These are phyloP conservation scores for Cactoblastis cactorum DNA, from an alignment of 2,888 invertebrate species.

Conservation along the genomic window DNA sequence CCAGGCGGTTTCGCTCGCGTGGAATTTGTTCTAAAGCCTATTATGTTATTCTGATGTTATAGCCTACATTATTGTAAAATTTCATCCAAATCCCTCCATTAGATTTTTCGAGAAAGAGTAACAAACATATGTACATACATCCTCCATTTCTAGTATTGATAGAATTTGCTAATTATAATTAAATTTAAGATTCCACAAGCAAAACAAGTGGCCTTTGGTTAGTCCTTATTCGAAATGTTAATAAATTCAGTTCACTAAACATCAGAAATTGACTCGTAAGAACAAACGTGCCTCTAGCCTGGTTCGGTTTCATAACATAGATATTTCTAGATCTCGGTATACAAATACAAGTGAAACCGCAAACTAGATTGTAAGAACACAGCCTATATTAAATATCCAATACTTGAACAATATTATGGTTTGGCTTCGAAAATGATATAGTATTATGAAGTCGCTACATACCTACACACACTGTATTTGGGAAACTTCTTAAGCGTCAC, in stretches of 20 bases:
- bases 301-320: conserved; percentile 60
- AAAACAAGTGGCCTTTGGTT: background rate
- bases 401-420: conserved; percentile 3
- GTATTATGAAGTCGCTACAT: background rate
- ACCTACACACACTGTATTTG: too few species aligned
- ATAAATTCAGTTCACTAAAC: conserved; percentile 3
- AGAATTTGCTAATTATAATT: too few species aligned
- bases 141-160: too few species aligned
- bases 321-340: conserved; percentile 59
- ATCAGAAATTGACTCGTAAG: conserved; percentile 21
- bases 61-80: too few species aligned
- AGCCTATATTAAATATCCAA: conserved; percentile 20
- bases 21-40: too few species aligned
- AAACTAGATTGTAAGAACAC: conserved; percentile 24
- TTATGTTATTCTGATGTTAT: too few species aligned
- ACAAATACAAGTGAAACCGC: conserved; percentile 49
- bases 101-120: too few species aligned
- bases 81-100: too few species aligned
- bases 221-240: background rate
- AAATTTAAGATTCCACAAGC: too few species aligned
- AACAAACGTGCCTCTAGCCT: conserved; percentile 52
- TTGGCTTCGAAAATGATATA: background rate
- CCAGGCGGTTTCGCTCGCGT: too few species aligned
- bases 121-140: too few species aligned
- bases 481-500: too few species aligned